These are phyloP conservation scores for Diuraphis noxia DNA, from an alignment of 1,140 invertebrate species.

Conservation along the genomic window DNA sequence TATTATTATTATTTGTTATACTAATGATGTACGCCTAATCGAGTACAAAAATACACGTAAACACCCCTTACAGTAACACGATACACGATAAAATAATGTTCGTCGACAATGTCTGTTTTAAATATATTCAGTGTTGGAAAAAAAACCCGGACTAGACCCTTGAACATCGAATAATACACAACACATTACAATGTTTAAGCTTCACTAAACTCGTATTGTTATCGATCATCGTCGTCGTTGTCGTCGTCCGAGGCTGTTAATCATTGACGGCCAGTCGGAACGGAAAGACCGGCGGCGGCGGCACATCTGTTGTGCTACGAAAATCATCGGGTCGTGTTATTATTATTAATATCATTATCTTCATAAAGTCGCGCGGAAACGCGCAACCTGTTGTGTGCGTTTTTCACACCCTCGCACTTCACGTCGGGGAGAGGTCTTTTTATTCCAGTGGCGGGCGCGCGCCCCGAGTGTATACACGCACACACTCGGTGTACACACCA, in stretches of 20 bases:
- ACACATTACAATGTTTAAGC: constrained; percentile 46
- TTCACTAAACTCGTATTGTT: constrained; percentile 46
- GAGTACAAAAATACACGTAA: neutral
- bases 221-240: constrained; percentile 37
- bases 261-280: constrained; percentile 38
- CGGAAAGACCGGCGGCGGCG: constrained; percentile 4
- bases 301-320: constrained; percentile 46
- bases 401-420: constrained; percentile 40
- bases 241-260: constrained; percentile 43
- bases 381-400: constrained; percentile 48
- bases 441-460: constrained; percentile 11
- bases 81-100: neutral
- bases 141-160: neutral
- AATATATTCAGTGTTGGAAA: constrained; percentile 24
- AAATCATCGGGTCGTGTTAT: constrained; percentile 52
- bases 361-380: constrained; percentile 36
- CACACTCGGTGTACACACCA: neutral
- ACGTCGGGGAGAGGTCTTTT: neutral
- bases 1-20: neutral
- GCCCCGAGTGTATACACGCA: neutral
- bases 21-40: neutral
- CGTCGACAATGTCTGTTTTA: constrained; percentile 9
- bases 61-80: constrained; percentile 5
- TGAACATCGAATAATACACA: neutral
- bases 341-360: constrained; percentile 53